Conservation (phyloP, 1,140 invertebrate genomes). For the Catajapyx aquilonaris region DNA sequence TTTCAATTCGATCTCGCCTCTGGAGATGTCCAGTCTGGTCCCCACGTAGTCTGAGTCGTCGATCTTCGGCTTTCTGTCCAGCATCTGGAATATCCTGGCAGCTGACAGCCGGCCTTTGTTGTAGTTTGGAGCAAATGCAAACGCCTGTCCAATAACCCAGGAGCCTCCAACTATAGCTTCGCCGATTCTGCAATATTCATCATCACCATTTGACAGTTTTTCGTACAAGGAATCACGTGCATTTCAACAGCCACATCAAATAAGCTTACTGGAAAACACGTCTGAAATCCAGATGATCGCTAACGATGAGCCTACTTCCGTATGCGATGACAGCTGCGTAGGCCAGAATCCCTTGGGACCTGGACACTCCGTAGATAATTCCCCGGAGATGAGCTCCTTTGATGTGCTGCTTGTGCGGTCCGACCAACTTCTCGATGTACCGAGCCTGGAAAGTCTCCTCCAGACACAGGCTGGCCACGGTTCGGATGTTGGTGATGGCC, state of each 20-base stretch:
- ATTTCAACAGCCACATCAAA: no score
- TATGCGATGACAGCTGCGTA: conserved; percentile 28
- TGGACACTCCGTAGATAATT: conserved; percentile 25
- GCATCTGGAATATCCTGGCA: conserved; percentile 54
- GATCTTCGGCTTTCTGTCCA: conserved; percentile 57
- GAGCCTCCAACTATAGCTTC: no score
- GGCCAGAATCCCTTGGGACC: conserved; percentile 25
- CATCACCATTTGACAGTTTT: no score
- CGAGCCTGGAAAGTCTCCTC: conserved; percentile 22
- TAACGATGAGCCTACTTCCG: conserved; percentile 26
- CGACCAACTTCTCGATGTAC: conserved; percentile 15
- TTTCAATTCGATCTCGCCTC: conserved; percentile 54
- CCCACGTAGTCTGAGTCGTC: conserved; percentile 49
- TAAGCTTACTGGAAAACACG: conserved; percentile 26
- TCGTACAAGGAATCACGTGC: conserved; percentile 1
- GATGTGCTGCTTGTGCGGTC: conserved; percentile 12
- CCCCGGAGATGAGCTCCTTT: conserved; percentile 19
- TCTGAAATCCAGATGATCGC: conserved; percentile 19
- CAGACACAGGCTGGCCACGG: conserved; percentile 25
- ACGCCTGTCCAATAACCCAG: conserved; percentile 68
- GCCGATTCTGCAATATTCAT: no score
- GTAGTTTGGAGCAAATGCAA: conserved; percentile 57
- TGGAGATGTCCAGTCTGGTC: conserved; percentile 29
- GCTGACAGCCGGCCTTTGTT: conserved; percentile 57
- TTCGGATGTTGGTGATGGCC: conserved; percentile 29